Evolutionary conservation across 1,140 invertebrate species (phyloP), one percentile per base, ranked within the genome.

Genomic region (Apis cerana): DNA sequence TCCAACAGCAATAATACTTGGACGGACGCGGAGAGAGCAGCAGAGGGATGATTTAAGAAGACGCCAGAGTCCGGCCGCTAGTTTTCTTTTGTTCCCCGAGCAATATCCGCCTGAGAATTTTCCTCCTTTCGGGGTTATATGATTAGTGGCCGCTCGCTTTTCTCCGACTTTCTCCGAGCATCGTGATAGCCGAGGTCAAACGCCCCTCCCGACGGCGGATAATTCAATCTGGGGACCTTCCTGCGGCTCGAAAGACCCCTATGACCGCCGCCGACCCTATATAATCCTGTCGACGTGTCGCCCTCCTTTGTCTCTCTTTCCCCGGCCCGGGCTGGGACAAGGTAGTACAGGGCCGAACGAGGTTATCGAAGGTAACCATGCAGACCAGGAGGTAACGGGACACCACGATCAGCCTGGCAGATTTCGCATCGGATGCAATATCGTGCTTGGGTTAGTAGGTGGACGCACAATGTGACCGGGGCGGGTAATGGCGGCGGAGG

Each of bases 171-270:
- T 27, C 27, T 1, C 84, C 75, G 33, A 82, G 85, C 70, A 52
- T 78, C 83, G 80, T 85, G 83, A 88, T 85, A 76, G 79, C 78
- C 69, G 86, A 88, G 89, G 89, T 90, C 89, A 83, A 88, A 82
- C 33, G 84, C 85, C 86, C 83, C 76, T 80, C 74, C 75, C 79
- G 83, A 89, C 88, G 86, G 76, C 81, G 83, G 91, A 92, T 92
- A 92, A 93, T 93, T 93, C 92, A 92, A 93, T 93, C 90, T 86
- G 81, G 86, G 86, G 84, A 81, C 83, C 86, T 88, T 88, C 87
- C 74, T 80, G 80, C 56, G 74, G 79, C 75, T 84, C 82, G 68
- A 80, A 76, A 80, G 86, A 88, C 68, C 75, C 75, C 70, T 71
- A 56, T 74, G 82, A 83, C 83, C 85, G 68, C 54, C 85, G 80